Conservation (phyloP, 2,797 vertebrate species). For the Otus scops region DNA sequence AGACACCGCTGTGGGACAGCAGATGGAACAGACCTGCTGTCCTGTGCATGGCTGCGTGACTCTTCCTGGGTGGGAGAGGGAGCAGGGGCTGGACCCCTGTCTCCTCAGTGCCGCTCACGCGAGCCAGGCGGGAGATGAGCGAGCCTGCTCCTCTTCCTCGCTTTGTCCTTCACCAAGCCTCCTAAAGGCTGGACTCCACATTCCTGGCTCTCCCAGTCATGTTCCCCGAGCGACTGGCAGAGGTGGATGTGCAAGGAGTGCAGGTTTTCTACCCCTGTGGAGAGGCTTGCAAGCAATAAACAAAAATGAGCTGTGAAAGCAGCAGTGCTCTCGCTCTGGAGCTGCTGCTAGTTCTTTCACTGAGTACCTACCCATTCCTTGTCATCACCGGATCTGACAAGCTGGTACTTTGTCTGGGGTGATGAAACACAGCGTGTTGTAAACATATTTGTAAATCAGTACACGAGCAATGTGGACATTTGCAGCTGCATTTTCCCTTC, state of each 20-base stretch:
- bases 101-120: rapidly evolving
- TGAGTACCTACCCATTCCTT: background rate
- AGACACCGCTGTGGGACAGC: background rate
- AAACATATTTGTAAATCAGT: background rate
- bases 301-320: background rate
- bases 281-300: background rate
- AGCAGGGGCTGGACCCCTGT: background rate
- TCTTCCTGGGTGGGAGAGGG: background rate
- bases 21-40: background rate
- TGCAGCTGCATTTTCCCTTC: background rate
- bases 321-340: background rate
- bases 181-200: background rate
- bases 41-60: rapidly evolving
- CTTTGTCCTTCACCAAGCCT: background rate
- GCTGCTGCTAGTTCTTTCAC: background rate
- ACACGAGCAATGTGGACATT: background rate
- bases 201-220: background rate
- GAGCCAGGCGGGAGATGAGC: background rate
- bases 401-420: background rate
- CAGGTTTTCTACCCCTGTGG: background rate
- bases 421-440: background rate
- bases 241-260: background rate
- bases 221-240: background rate
- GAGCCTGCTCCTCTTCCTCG: background rate
- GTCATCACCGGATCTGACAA: background rate